Conservation (phyloP, 1,140 invertebrate genomes). For the Eufriesea mexicana region DNA sequence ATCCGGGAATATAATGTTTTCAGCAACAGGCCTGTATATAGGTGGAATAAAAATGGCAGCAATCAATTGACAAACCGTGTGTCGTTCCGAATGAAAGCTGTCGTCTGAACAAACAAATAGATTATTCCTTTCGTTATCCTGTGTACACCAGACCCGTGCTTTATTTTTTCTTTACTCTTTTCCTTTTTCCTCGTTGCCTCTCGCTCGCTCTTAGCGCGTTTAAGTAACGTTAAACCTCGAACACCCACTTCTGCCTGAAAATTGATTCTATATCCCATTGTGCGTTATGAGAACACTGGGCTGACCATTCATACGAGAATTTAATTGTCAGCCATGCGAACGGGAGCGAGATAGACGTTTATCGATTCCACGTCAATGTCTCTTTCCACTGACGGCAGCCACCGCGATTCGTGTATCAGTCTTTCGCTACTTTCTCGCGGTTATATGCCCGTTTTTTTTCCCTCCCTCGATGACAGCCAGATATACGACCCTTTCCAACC, state of each 20-base stretch:
- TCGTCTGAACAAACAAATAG: not conserved
- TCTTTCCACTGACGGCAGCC: slow-evolving; percentile 48
- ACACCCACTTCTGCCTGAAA: not conserved
- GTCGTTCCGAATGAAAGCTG: not conserved
- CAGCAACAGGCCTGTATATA: not conserved
- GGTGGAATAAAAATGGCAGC: not conserved
- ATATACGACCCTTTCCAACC: not conserved
- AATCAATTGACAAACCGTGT: too few relatives aligned
- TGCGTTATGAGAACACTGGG: slow-evolving; percentile 26
- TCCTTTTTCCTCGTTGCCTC: not conserved
- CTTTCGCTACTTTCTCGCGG: slow-evolving; percentile 41
- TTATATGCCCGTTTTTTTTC: not conserved
- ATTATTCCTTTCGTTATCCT: not conserved
- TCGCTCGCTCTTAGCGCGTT: not conserved
- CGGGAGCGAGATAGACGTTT: slow-evolving; percentile 60
- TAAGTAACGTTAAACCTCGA: not conserved
- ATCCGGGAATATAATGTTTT: not conserved
- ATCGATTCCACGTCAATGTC: slow-evolving; percentile 66
- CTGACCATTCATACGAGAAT: slow-evolving; percentile 66
- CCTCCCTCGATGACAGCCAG: not conserved
- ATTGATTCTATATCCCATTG: not conserved
- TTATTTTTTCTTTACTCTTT: not conserved
- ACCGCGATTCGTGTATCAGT: slow-evolving; percentile 53
- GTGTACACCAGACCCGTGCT: too few relatives aligned
- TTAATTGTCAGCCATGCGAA: slow-evolving; percentile 73